Percentiles rank a stretch among this genome's conserved stretches.
phyloP scores from a whole-genome alignment of 2,113 vertebrate genomes.

The Antechinus stuartii region DNA sequence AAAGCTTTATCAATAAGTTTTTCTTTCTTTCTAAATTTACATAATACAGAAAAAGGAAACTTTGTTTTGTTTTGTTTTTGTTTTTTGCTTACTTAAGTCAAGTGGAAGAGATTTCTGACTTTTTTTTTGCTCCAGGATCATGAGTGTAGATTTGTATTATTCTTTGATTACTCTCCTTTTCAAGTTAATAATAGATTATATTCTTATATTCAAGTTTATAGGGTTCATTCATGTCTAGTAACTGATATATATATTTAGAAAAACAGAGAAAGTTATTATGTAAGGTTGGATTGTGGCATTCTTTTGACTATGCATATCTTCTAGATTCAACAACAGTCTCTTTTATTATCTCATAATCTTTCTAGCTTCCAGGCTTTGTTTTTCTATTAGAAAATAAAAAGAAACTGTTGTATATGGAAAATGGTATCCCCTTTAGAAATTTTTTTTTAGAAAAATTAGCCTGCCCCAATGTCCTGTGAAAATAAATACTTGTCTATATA shows the following conservation, averaged over 20 bases:
- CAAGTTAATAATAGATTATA: not conserved
- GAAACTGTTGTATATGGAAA: not conserved
- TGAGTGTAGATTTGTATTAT: not conserved
- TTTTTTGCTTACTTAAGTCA: not conserved
- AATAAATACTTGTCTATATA: not conserved
- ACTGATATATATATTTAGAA: not conserved
- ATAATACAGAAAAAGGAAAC: not conserved
- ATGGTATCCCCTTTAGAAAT: not conserved
- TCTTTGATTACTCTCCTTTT: not conserved
- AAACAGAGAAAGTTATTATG: not conserved
- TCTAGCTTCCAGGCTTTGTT: not conserved
- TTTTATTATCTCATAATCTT: not conserved
- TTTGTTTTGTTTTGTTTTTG: no score
- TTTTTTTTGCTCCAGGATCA: not conserved
- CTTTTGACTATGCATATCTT: not conserved
- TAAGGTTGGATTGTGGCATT: not conserved
- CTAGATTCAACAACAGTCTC: not conserved
- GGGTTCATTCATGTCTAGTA: not conserved
- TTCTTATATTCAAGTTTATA: not conserved
- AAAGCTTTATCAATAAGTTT: not conserved
- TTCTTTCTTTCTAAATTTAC: not conserved
- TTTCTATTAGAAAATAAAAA: not conserved
- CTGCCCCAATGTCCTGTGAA: accelerated
- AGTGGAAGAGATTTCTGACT: not conserved
- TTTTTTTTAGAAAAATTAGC: not conserved